A percentile compares a stretch with the other conserved stretches of the same genome.
These are phyloP conservation scores for Rhinolophus ferrumequinum DNA, from an alignment of 2,113 vertebrate genomes.

Conservation along the genomic window DNA sequence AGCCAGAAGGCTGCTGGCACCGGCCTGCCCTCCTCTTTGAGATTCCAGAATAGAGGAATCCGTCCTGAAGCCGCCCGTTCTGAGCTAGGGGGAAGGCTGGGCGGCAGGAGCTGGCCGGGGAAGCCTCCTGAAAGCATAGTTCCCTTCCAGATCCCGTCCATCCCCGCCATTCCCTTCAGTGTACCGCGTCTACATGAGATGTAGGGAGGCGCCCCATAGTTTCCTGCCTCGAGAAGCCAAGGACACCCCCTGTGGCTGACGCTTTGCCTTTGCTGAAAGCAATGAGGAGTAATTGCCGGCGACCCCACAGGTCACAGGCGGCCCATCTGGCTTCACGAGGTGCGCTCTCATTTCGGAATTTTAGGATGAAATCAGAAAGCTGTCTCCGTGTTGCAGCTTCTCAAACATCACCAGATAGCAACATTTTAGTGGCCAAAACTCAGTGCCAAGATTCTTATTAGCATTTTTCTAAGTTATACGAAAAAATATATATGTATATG, in stretches of 20 bases:
- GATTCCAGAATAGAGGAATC: not conserved
- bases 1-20: not conserved
- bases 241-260: not conserved
- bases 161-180: too few relatives aligned
- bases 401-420: not conserved
- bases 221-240: not conserved
- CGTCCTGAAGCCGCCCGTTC: not conserved
- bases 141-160: not conserved
- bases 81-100: not conserved
- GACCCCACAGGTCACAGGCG: not conserved
- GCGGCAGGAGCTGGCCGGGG: too few relatives aligned
- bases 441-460: not conserved
- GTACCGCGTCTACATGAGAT: accelerated
- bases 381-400: not conserved
- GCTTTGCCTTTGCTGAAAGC: not conserved
- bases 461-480: not conserved
- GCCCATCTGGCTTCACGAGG: not conserved
- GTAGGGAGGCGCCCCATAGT: not conserved
- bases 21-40: not conserved
- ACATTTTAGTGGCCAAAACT: not conserved
- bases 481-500: not conserved
- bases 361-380: not conserved
- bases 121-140: not conserved
- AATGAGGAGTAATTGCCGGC: accelerated
- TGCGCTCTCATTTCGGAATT: not conserved